Evolutionary conservation across 1,140 invertebrate genomes (phyloP), one percentile per base, ranked within the genome.

Genomic region (Drosophila ohnishii): DNA sequence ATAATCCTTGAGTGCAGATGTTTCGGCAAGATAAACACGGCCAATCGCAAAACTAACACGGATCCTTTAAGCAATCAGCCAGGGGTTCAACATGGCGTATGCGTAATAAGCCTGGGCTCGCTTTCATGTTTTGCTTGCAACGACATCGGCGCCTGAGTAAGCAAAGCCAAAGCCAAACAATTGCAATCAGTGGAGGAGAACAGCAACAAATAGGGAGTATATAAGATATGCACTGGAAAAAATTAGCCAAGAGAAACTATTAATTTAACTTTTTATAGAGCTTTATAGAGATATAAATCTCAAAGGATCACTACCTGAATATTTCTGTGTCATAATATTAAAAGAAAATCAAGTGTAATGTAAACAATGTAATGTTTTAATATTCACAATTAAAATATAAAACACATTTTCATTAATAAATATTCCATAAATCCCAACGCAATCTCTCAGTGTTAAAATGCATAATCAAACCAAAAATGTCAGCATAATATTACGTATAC

Each of bases 401-500:
- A 19, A 19, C 19, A 7, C 7, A 13, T 13, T 7, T 25, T 14
- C 7, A 14, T 32, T 32, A 0, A 7, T 13, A 5, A 51, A 19
- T 51, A 34, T 34, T 34, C 5, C 3, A 4, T 22, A 5, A 8
- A 19, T 35, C 4, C 7, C 11, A 22, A 0, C 22, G 0, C 3
- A 6, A n/a, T 6, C 2, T 22, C 11, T 6, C 32, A 35, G 51
- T 53, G 32, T 37, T 5, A 14, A 75, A 47, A 39, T 28, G 22
- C 63, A 79, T 62, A 48, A 16, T 25, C 47, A 61, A 14, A 9
- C 47, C 48, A 9, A 35, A 35, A 45, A 25, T 60, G 60, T 57
- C 30, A 39, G 44, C 25, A 56, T 37, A 50, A 56, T 57, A 69
- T 40, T 59, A 59, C 80, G 80, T 72, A 79, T 84, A 69, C 75